These are phyloP conservation scores for Cryptocephalus primarius DNA, from an alignment of 2,888 invertebrate species.

Conservation along the genomic window DNA sequence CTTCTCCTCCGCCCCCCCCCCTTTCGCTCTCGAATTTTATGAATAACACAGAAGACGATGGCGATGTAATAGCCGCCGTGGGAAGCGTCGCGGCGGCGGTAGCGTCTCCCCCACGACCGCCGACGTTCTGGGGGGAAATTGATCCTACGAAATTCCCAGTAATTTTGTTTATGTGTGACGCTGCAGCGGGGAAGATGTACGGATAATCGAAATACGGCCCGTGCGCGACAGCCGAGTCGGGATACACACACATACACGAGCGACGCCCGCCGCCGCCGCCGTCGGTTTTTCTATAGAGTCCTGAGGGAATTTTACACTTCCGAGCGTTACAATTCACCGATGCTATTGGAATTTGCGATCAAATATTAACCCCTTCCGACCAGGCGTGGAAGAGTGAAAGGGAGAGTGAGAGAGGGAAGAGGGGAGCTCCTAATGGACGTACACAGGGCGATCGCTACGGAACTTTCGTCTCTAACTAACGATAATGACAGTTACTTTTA, in stretches of 20 bases:
- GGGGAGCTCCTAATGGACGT: slow-evolving; percentile 26
- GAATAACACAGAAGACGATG: slow-evolving; percentile 18
- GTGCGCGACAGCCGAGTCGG: slow-evolving; percentile 12
- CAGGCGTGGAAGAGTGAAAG: no score
- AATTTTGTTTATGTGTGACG: slow-evolving; percentile 27
- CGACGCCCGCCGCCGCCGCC: no score
- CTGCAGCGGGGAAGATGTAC: slow-evolving; percentile 21
- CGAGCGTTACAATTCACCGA: no score
- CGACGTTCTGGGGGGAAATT: slow-evolving; percentile 11
- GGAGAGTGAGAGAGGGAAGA: slow-evolving; percentile 16
- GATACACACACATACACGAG: no score
- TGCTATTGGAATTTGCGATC: no score
- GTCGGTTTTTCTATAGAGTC: no score
- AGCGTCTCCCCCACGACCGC: no score
- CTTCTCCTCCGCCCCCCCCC: no score
- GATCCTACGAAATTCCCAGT: slow-evolving; percentile 32
- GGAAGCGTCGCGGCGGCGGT: slow-evolving; percentile 17
- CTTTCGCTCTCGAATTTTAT: slow-evolving; percentile 15
- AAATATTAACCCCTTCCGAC: no score
- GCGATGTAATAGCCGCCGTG: slow-evolving; percentile 25
- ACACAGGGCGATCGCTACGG: slow-evolving; percentile 14
- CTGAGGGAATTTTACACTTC: no score
- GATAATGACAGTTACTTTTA: no score
- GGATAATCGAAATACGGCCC: slow-evolving; percentile 17
- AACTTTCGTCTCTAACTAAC: no score